Percentiles rank a stretch among this genome's conserved stretches.
Conservation (phyloP, 2,113 vertebrate species). For the Leiothrix lutea region DNA sequence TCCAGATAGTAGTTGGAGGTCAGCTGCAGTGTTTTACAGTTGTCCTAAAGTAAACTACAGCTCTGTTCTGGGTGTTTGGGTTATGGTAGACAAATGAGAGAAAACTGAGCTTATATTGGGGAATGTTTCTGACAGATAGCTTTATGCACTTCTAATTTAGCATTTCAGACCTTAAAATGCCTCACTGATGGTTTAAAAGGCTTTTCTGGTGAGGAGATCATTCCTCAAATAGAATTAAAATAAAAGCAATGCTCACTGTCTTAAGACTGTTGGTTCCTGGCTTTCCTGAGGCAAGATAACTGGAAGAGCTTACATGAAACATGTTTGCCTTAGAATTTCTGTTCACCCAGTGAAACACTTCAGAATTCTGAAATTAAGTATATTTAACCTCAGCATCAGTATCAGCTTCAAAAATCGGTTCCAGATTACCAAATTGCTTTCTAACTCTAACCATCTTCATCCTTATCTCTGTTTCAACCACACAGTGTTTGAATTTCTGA, state of each 20-base stretch:
- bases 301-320: not conserved
- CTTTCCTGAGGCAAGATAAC: not conserved
- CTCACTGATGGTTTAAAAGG: not conserved
- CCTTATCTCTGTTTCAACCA: not conserved
- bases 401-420: not conserved
- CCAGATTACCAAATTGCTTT: not conserved
- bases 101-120: not conserved
- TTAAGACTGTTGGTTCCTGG: not conserved
- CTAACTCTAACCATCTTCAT: not conserved
- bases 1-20: slow-evolving; percentile 13
- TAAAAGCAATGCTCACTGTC: not conserved
- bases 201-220: not conserved
- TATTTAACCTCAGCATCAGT: not conserved
- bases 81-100: not conserved
- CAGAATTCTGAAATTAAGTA: not conserved
- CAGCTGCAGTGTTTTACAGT: not conserved
- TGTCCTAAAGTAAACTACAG: not conserved
- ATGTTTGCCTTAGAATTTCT: not conserved
- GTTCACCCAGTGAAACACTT: not conserved
- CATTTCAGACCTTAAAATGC: not conserved
- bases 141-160: not conserved
- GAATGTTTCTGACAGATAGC: not conserved
- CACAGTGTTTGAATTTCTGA: not conserved
- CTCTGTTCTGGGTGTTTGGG: not conserved
- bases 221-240: not conserved